Conservation (phyloP, 2,113 vertebrate genomes). For the Urocolius indicus region DNA sequence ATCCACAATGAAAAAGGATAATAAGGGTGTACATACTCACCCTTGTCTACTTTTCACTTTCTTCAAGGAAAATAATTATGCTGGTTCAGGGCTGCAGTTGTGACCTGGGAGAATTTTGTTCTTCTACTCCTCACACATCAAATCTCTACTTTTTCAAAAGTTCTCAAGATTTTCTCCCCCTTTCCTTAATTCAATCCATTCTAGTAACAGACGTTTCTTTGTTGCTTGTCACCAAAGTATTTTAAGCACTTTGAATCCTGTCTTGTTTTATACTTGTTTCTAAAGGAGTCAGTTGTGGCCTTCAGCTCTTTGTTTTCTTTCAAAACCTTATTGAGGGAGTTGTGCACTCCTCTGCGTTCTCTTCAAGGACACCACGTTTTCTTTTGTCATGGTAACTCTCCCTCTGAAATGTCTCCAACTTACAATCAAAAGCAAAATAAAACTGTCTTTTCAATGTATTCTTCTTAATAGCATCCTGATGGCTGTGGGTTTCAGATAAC, state of each 20-base stretch:
- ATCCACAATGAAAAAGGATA: conserved; percentile 44
- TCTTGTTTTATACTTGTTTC: background rate
- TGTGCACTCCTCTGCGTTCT: background rate
- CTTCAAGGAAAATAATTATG: conserved; percentile 28
- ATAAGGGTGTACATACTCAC: background rate
- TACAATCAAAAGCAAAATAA: background rate
- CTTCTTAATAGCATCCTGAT: background rate
- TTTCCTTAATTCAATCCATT: conserved; percentile 8
- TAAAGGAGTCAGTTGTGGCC: conserved; percentile 47
- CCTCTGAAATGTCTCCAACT: background rate
- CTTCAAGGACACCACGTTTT: conserved; percentile 34
- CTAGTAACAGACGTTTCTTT: background rate
- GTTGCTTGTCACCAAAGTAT: conserved; percentile 31
- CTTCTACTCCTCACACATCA: background rate
- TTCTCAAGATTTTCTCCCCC: conserved; percentile 7
- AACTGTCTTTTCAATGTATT: background rate
- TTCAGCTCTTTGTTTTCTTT: conserved; percentile 65
- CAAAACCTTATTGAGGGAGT: conserved; percentile 1
- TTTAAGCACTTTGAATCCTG: conserved; percentile 33
- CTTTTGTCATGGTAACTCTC: conserved; percentile 30
- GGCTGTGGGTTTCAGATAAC: background rate
- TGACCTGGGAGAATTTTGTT: background rate
- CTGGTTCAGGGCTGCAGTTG: background rate
- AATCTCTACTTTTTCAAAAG: background rate
- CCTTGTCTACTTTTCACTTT: conserved; percentile 37